Base-by-base conservation (phyloP, 2,888 invertebrate genomes). In the Maniola hyperantus region DNA sequence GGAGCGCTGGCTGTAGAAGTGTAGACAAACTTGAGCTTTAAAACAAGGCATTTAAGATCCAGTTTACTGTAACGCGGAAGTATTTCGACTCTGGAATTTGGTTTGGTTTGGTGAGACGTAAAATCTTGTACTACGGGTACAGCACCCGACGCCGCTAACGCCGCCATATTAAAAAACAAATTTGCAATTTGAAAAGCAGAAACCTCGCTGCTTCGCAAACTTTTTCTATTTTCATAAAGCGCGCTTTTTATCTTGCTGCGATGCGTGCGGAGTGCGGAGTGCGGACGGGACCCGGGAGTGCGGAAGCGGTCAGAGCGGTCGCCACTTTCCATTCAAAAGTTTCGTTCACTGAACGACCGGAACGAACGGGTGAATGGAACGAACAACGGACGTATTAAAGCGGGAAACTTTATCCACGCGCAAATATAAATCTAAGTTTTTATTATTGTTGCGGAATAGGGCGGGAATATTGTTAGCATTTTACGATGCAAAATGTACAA, bases 391-490 rank as follows among this genome's bases (percentile, higher is more conserved):
- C 46, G 46, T 61, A 61, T 61, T 61, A 61, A 61, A 51, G 61
- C 61, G 61, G 61, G 39, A 61, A 61, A 61, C 61, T 61, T 61
- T 51, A 20, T 36, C 50, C 50, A 39, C 51, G 50, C 61, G 61
- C 50, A 50, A 61, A 51, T 61, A 61, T 51, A 61, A 61, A 50
- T 36, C 48, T 48, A 51, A 36, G 46, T 61, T 61, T 61, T 61
- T 61, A 61, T 51, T 48, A 15, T 46, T 5, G 59, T 34, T 48
- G 33, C 34, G 48, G 48, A 59, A 59, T 46, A 33, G 33, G 33
- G n/a, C 33, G 20, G 55, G 39, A 8, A 39, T 57, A 20, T 13
- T 57, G 57, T 42, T 20, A 20, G 20, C 42, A 0, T 6, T 57
- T 20, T 57, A 48, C 15, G 6, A 11, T 55, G 55, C 42, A 13